Evolutionary conservation across 2,888 invertebrate species (phyloP).

Genomic region (Volucella zonaria): DNA sequence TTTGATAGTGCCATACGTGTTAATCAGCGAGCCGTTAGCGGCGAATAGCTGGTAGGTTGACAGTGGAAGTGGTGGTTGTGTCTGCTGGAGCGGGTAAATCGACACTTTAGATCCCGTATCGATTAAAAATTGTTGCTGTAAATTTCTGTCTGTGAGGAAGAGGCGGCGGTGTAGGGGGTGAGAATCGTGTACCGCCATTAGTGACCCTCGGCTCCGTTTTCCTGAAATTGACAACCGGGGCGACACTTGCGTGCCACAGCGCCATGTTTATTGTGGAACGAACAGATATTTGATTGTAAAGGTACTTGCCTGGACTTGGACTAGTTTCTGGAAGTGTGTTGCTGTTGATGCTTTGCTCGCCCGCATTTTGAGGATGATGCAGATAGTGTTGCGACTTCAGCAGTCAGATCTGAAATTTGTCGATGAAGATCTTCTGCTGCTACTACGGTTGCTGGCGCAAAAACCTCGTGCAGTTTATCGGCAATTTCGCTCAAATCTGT

Average conservation of each 20-base stretch:
- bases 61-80: not conserved
- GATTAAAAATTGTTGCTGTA: constrained; percentile 24
- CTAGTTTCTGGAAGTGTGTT: not conserved
- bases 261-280: not conserved
- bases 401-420: not conserved
- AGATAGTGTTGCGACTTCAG: constrained; percentile 5
- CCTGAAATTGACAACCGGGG: not conserved
- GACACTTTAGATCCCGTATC: constrained; percentile 51
- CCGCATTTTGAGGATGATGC: not conserved
- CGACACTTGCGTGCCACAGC: too few species aligned
- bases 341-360: not conserved
- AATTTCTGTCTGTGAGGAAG: constrained; percentile 13
- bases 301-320: constrained; percentile 15
- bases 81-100: constrained; percentile 15
- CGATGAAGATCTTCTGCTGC: not conserved
- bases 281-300: constrained; percentile 11
- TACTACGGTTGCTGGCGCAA: constrained; percentile 12
- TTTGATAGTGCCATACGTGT: constrained; percentile 17
- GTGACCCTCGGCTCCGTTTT: not conserved
- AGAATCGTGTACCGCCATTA: constrained; percentile 21
- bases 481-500: constrained; percentile 3
- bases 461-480: constrained; percentile 9
- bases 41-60: constrained; percentile 8
- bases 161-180: too few species aligned
- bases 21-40: constrained; percentile 32